A percentile compares a stretch with the other conserved stretches of the same genome.
phyloP scores from a whole-genome alignment of 2,113 vertebrate genomes.

The Eubucco bourcierii region DNA sequence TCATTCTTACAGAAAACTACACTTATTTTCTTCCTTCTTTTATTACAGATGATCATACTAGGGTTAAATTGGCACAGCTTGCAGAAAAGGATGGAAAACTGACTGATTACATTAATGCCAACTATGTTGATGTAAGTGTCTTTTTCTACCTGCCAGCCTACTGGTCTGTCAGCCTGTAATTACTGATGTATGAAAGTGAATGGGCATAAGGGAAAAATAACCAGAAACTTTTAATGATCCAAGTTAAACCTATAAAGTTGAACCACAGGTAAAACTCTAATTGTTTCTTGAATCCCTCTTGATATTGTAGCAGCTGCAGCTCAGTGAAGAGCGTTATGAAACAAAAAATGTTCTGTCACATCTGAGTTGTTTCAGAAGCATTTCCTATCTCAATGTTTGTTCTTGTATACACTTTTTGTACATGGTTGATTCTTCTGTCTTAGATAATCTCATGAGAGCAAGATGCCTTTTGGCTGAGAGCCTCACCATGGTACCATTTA shows the following conservation, averaged over 20 bases:
- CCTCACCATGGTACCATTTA: not conserved
- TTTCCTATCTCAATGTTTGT: not conserved
- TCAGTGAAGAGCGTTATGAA: not conserved
- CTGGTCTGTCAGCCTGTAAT: not conserved
- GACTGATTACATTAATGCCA: slow-evolving; percentile 96
- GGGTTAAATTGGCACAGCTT: slow-evolving; percentile 86
- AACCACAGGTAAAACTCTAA: not conserved
- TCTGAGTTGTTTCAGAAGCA: not conserved
- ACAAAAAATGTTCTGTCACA: not conserved
- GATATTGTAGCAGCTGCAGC: not conserved
- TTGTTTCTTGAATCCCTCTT: not conserved
- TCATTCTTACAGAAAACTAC: not conserved
- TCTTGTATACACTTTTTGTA: not conserved
- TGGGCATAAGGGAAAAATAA: not conserved
- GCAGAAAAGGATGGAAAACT: slow-evolving; percentile 84
- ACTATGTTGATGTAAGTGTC: slow-evolving; percentile 92
- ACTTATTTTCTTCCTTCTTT: slow-evolving; percentile 36
- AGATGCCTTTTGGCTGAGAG: not conserved
- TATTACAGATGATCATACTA: slow-evolving; percentile 91
- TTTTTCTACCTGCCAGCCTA: not conserved
- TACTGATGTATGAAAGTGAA: not conserved
- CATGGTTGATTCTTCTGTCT: not conserved
- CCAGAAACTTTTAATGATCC: not conserved
- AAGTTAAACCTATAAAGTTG: not conserved
- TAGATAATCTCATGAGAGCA: not conserved